Conservation (phyloP, 2,888 invertebrate species). For the Deroplatys truncata region DNA sequence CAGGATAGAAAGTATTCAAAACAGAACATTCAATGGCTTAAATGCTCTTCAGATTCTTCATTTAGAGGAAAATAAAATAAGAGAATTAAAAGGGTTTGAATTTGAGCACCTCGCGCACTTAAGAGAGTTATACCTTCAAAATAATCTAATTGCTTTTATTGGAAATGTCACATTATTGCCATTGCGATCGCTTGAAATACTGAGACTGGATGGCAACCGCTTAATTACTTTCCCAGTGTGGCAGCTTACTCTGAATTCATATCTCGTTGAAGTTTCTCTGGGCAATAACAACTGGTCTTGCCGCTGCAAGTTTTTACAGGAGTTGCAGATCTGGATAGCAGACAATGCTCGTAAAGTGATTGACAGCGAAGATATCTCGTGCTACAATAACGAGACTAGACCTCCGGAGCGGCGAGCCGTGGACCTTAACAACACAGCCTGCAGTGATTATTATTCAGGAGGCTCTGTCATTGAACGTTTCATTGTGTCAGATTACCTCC, state of each 20-base stretch:
- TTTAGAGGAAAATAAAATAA: conserved; percentile 79
- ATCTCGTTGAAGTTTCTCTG: conserved; percentile 69
- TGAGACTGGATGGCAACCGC: conserved; percentile 80
- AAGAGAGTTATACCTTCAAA: conserved; percentile 79
- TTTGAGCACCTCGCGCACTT: conserved; percentile 76
- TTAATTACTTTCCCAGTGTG: conserved; percentile 76
- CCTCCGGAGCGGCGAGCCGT: conserved; percentile 73
- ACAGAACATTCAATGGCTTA: conserved; percentile 85
- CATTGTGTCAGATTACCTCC: conserved; percentile 78
- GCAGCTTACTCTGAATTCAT: conserved; percentile 64
- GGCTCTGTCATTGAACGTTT: conserved; percentile 78
- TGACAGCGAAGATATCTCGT: conserved; percentile 75
- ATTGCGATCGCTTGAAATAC: conserved; percentile 70
- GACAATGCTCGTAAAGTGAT: conserved; percentile 77
- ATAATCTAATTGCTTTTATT: conserved; percentile 75
- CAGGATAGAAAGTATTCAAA: conserved; percentile 78
- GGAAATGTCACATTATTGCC: conserved; percentile 76
- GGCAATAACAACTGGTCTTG: conserved; percentile 88
- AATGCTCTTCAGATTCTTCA: conserved; percentile 74
- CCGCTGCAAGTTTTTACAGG: conserved; percentile 82
- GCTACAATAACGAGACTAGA: conserved; percentile 70
- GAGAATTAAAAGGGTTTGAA: conserved; percentile 75
- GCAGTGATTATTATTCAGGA: conserved; percentile 81
- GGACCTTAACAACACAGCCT: conserved; percentile 79
- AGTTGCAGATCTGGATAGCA: conserved; percentile 75